phyloP scores from a whole-genome alignment of 1,140 invertebrate genomes.

The Eriocheir sinensis region DNA sequence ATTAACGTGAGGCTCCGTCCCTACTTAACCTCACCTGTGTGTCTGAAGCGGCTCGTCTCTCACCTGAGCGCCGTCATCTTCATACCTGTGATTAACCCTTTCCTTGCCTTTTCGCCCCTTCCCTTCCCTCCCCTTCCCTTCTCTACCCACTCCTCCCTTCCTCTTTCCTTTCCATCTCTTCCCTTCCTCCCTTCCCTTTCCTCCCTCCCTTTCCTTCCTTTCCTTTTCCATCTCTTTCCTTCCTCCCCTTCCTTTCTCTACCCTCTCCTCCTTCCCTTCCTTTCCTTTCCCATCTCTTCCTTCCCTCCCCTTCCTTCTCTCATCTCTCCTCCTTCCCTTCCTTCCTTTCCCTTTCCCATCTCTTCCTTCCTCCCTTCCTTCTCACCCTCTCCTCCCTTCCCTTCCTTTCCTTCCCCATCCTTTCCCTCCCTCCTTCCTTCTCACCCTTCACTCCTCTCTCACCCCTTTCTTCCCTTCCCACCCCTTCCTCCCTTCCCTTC shows the following conservation, averaged over 20 bases:
- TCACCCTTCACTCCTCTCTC: background rate
- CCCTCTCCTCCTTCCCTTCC: background rate
- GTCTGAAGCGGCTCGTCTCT: background rate
- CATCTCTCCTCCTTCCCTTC: background rate
- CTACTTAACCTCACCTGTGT: background rate
- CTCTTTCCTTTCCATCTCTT: background rate
- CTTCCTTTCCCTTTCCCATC: background rate
- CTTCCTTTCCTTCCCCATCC: background rate
- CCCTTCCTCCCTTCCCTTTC: background rate
- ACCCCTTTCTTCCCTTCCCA: background rate
- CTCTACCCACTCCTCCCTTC: background rate
- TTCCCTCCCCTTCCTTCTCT: background rate
- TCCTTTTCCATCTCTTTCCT: too few relatives aligned
- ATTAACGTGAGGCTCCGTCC: background rate
- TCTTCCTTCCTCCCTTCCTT: background rate
- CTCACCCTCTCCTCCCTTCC: background rate
- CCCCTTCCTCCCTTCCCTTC: background rate
- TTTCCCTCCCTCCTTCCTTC: background rate
- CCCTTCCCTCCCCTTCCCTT: background rate
- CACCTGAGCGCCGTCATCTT: too few relatives aligned
- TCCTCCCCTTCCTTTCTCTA: background rate
- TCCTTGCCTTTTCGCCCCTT: background rate
- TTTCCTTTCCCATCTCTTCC: background rate
- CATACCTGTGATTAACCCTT: too few relatives aligned
- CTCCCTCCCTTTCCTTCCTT: conserved; percentile 28